These are phyloP conservation scores for Spisula solida DNA, from an alignment of 2,888 invertebrate genomes.

Conservation along the genomic window DNA sequence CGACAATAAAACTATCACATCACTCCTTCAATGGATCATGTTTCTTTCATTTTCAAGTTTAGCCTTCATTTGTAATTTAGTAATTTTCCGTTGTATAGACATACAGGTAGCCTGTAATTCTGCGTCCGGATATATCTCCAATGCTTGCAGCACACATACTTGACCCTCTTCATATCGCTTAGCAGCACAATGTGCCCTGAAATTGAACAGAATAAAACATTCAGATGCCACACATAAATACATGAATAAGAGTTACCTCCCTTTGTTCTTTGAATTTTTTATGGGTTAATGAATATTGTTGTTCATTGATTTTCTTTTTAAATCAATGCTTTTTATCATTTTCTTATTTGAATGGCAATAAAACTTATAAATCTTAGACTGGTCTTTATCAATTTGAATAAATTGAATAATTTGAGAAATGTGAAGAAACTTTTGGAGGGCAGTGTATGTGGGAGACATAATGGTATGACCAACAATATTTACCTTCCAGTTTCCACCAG, in stretches of 20 bases:
- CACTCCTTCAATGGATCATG: neutral
- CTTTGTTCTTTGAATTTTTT: too few relatives aligned
- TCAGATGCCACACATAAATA: neutral
- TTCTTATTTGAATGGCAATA: too few relatives aligned
- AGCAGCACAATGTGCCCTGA: slow-evolving; percentile 74
- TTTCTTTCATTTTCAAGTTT: neutral
- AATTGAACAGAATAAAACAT: neutral
- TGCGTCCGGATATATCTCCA: slow-evolving; percentile 77
- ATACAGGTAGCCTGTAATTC: slow-evolving; percentile 69
- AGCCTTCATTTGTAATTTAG: slow-evolving; percentile 42
- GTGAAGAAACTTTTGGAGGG: too few relatives aligned
- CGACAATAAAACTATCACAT: neutral
- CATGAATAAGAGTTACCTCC: too few relatives aligned
- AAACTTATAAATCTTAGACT: too few relatives aligned
- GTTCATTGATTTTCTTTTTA: too few relatives aligned
- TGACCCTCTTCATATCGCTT: slow-evolving; percentile 77
- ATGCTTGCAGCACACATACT: slow-evolving; percentile 75
- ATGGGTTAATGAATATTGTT: too few relatives aligned
- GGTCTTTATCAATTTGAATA: too few relatives aligned
- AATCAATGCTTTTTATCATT: too few relatives aligned
- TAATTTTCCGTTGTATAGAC: slow-evolving; percentile 59
- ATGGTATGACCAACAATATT: too few relatives aligned
- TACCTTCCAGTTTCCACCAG: slow-evolving; percentile 71
- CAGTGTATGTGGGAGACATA: too few relatives aligned
- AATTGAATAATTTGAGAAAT: too few relatives aligned